These are phyloP conservation scores for Crypturellus undulatus DNA, from an alignment of 2,113 vertebrate genomes.

Conservation along the genomic window DNA sequence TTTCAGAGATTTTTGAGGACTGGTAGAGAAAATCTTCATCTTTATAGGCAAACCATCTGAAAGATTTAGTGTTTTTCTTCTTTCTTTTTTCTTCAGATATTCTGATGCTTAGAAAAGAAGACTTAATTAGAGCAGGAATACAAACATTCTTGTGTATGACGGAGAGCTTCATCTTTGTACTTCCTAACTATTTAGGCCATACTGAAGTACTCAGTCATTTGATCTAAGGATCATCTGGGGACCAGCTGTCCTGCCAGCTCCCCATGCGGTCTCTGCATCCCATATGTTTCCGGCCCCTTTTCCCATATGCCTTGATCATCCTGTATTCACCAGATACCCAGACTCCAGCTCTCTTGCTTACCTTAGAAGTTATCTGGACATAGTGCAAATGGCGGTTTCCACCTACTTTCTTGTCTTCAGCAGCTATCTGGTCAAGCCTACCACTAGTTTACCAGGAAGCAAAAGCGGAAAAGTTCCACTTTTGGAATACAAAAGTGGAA, in stretches of 20 bases:
- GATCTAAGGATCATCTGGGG: constrained; percentile 67
- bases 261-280: constrained; percentile 59
- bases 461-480: not conserved
- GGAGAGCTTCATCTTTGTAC: constrained; percentile 49
- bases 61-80: not conserved
- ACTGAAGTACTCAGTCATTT: constrained; percentile 70
- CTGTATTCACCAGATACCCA: constrained; percentile 22
- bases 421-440: not conserved
- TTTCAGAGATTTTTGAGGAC: not conserved
- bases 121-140: constrained; percentile 23
- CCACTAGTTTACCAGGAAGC: not conserved
- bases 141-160: constrained; percentile 32
- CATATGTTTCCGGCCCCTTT: constrained; percentile 70
- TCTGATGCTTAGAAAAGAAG: not conserved
- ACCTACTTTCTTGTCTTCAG: not conserved
- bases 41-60: constrained; percentile 8
- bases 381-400: not conserved
- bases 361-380: not conserved
- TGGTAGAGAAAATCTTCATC: not conserved
- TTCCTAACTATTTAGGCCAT: constrained; percentile 54
- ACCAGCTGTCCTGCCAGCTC: constrained; percentile 59
- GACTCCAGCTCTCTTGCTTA: constrained; percentile 19
- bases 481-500: not conserved
- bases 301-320: constrained; percentile 61
- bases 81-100: not conserved